A percentile compares a stretch with the other conserved stretches of the same genome.
Conservation (phyloP, 35 echinoderm and acorn worm species). For the Lytechinus variegatus region DNA sequence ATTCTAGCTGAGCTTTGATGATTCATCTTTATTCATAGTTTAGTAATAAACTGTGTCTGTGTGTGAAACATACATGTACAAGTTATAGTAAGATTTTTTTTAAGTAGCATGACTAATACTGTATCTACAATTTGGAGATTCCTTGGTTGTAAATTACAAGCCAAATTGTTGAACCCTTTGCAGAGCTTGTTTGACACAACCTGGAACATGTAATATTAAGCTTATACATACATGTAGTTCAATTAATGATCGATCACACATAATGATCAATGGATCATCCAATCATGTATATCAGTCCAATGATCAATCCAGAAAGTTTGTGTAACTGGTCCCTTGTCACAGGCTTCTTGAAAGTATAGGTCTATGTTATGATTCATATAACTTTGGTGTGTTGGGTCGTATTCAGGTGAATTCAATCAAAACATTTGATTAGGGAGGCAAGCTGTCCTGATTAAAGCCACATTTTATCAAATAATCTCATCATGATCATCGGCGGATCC, state of each 20-base stretch:
- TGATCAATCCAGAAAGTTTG: too few relatives aligned
- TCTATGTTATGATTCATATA: background rate
- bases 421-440: background rate
- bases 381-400: background rate
- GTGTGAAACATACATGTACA: background rate
- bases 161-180: background rate
- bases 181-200: background rate
- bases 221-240: too few relatives aligned
- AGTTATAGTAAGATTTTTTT: background rate
- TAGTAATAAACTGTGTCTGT: background rate
- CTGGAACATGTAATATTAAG: background rate
- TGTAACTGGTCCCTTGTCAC: background rate
- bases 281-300: too few relatives aligned
- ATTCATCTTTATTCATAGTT: background rate
- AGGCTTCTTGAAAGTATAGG: background rate
- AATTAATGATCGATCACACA: too few relatives aligned
- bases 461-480: too few relatives aligned
- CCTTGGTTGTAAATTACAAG: background rate
- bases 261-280: too few relatives aligned
- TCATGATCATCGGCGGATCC: too few relatives aligned
- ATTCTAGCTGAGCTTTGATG: background rate
- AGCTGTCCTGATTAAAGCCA: too few relatives aligned
- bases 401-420: background rate
- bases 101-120: background rate
- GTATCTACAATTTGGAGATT: background rate